Conservation (phyloP, 2,113 vertebrate species). For the Bufo bufo region DNA sequence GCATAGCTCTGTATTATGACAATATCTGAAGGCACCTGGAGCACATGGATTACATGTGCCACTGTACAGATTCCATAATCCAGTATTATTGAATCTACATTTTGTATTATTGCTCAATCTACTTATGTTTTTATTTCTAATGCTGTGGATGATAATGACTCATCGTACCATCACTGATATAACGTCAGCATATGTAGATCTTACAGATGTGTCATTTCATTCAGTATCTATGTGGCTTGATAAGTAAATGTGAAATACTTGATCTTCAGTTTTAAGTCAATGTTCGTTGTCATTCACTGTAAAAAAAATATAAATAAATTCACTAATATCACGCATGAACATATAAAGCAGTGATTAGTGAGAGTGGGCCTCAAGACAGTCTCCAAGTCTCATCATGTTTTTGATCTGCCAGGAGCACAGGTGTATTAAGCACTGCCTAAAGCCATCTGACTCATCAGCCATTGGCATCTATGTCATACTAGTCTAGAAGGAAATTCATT, state of each 20-base stretch:
- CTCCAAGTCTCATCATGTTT: neutral
- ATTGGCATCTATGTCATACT: neutral
- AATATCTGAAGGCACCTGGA: too few species aligned
- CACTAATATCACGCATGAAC: neutral
- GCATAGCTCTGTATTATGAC: too few species aligned
- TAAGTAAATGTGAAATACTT: neutral
- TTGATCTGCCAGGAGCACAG: neutral
- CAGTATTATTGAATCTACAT: too few species aligned
- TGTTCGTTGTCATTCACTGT: neutral
- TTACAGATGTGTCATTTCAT: neutral
- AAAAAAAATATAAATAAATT: neutral
- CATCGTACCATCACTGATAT: neutral
- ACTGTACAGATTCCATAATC: too few species aligned
- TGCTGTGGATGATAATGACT: neutral
- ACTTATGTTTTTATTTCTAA: neutral
- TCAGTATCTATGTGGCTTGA: neutral
- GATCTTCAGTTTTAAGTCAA: neutral
- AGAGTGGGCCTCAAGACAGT: neutral
- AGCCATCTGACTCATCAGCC: neutral
- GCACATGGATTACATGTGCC: too few species aligned
- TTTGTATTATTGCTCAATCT: neutral
- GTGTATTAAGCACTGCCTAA: conserved; percentile 11
- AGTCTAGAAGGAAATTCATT: conserved; percentile 24
- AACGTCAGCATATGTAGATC: neutral
- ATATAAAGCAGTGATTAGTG: neutral